Conservation (phyloP, 2,888 invertebrate genomes). For the Synergus gifuensis region DNA sequence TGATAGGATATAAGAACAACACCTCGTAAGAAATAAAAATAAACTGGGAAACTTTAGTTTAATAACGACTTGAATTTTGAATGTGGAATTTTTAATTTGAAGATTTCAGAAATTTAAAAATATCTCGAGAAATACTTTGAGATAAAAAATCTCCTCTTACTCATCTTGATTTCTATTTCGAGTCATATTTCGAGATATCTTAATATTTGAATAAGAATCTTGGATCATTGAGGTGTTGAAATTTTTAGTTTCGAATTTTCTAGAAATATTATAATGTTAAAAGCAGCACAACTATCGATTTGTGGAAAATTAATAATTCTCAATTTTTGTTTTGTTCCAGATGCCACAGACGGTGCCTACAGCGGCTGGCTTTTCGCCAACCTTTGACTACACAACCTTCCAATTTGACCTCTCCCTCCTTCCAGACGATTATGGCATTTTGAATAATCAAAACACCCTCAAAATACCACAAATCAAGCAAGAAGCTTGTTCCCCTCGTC, state of each 20-base stretch:
- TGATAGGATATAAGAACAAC: conserved; percentile 20
- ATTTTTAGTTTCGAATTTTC: too few relatives aligned
- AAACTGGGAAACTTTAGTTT: background rate
- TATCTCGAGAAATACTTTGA: too few relatives aligned
- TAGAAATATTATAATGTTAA: too few relatives aligned
- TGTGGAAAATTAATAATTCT: background rate
- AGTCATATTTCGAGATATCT: too few relatives aligned
- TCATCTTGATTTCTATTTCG: too few relatives aligned
- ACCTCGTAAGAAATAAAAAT: background rate
- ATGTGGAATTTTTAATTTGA: too few relatives aligned
- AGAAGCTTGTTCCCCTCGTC: conserved; percentile 78
- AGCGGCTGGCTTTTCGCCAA: conserved; percentile 85
- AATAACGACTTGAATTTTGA: background rate
- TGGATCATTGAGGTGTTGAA: too few relatives aligned
- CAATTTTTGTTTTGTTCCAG: conserved; percentile 79
- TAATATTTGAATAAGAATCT: too few relatives aligned
- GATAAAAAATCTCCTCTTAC: too few relatives aligned
- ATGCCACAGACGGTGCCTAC: conserved; percentile 91
- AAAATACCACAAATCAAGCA: conserved; percentile 79
- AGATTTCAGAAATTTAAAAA: too few relatives aligned
- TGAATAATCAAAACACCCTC: conserved; percentile 73
- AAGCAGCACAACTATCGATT: background rate
- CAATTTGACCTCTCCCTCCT: conserved; percentile 87
- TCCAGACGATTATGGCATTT: conserved; percentile 79
- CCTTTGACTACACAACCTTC: conserved; percentile 84